Percentiles rank a stretch among this genome's conserved stretches.
Evolutionary conservation across 2,797 vertebrate genomes (phyloP).

Genomic region (Kryptolebias ocellatus): DNA sequence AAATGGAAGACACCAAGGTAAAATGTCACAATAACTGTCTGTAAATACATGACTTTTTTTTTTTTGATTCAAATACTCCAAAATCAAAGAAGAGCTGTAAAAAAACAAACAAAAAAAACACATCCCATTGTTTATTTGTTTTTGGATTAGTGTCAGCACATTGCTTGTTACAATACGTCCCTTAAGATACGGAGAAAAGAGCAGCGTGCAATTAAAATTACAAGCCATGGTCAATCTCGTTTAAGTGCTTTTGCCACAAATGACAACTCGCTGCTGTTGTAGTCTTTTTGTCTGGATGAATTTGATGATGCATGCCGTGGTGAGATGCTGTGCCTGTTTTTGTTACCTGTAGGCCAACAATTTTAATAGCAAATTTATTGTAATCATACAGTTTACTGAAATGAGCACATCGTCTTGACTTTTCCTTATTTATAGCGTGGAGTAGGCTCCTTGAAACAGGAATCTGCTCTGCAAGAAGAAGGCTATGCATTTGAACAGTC

Average conservation of each 20-base stretch:
- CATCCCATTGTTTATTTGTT: conserved; percentile 75
- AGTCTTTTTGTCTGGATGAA: conserved; percentile 75
- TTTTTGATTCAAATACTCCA: conserved; percentile 49
- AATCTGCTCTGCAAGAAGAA: conserved; percentile 65
- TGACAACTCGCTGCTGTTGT: conserved; percentile 78
- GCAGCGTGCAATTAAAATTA: conserved; percentile 82
- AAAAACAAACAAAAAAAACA: conserved; percentile 23
- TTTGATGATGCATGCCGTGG: conserved; percentile 74
- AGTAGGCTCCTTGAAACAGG: conserved; percentile 31
- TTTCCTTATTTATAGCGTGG: conserved; percentile 33
- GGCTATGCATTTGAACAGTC: conserved; percentile 89
- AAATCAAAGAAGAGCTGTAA: conserved; percentile 57
- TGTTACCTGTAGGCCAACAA: conserved; percentile 70
- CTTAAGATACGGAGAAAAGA: conserved; percentile 78
- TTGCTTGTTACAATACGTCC: conserved; percentile 75
- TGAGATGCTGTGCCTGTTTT: conserved; percentile 53
- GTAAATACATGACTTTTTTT: conserved; percentile 56
- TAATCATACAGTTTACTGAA: conserved; percentile 30
- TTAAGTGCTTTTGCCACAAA: conserved; percentile 80
- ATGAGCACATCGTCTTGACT: conserved; percentile 33
- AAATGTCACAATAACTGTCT: conserved; percentile 45
- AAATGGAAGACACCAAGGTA: conserved; percentile 77
- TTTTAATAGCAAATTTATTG: conserved; percentile 39
- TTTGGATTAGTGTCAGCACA: conserved; percentile 81
- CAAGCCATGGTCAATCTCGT: conserved; percentile 82